Base-by-base conservation (phyloP, 1,140 invertebrate genomes). In the Scaptomyza montana region DNA sequence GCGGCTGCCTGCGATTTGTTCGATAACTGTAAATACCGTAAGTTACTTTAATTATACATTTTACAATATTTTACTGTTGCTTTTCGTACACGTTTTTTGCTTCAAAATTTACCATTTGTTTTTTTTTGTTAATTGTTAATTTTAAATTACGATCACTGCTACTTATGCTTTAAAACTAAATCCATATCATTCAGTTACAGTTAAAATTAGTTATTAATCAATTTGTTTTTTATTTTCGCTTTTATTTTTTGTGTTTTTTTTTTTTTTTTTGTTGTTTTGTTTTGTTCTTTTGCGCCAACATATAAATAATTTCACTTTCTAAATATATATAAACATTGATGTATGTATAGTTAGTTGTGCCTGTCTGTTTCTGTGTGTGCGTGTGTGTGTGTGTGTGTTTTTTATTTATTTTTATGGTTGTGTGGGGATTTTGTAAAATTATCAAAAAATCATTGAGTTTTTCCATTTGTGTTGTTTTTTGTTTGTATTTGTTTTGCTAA, bases 111-210 rank as follows among this genome's bases (percentile, higher is more conserved):
- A 74, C 66, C 64, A 54, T 70, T 70, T 80, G 21, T 59, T 16
- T 16, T 16, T 16, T 16, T 16, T 16, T 16, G 70, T 54, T 57
- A 54, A 50, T 79, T 77, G 62, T 77, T 89, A 89, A 89, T 89
- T 89, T 89, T 89, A 87, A 87, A 89, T 89, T 89, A 89, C 79
- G 77, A 89, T 89, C 84, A 89, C 84, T 89, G 77, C 84, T 89
- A 89, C 84, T 89, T 78, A 84, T 84, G 55, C 84, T 89, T 89
- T 89, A 54, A 28, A 68, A 54, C 80, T 89, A 89, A 84, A 65
- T 89, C 68, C 84, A 87, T 86, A 87, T 86, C 67, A 74, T 56
- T 62, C 63, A 79, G 74, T 71, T 89, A 89, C 55, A 89, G 67
- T 87, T 81, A 81, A 61, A 81, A 62, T 82, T 87, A 87, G 55